phyloP scores from a whole-genome alignment of 2,113 vertebrate genomes.

The Solenodon paradoxus region DNA sequence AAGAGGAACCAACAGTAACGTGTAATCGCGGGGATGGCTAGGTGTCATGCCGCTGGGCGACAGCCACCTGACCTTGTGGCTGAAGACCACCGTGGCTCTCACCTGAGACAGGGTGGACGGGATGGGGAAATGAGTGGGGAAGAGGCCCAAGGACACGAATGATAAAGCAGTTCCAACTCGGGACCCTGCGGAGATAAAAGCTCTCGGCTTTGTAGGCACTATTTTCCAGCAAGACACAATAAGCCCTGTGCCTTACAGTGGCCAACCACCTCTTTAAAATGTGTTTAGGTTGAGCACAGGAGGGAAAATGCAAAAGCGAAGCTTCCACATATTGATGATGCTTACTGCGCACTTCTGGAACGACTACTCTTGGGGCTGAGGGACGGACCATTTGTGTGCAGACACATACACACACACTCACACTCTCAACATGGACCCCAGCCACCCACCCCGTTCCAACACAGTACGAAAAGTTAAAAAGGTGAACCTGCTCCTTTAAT shows the following conservation, averaged over 20 bases:
- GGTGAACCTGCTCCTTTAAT: conserved; percentile 48
- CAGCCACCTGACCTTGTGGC: neutral
- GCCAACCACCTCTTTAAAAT: neutral
- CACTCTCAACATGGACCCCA: no score
- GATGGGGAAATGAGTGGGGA: neutral
- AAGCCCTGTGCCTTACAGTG: neutral
- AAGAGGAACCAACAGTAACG: neutral
- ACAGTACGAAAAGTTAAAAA: neutral
- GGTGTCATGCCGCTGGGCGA: neutral
- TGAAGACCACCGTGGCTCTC: neutral
- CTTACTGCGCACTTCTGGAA: neutral
- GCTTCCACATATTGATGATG: neutral
- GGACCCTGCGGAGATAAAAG: neutral
- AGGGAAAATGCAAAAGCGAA: neutral
- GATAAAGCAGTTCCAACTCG: neutral
- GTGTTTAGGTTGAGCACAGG: neutral
- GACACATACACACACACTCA: fast-evolving
- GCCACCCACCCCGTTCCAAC: neutral
- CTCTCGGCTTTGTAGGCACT: neutral
- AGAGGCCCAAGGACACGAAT: neutral
- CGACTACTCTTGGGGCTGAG: neutral
- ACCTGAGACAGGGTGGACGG: neutral
- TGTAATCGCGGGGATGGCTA: neutral
- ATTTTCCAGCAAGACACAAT: neutral
- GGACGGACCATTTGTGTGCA: no score